Evolutionary conservation across 2,113 vertebrate species (phyloP).

Genomic region (Chelonoidis abingdonii): DNA sequence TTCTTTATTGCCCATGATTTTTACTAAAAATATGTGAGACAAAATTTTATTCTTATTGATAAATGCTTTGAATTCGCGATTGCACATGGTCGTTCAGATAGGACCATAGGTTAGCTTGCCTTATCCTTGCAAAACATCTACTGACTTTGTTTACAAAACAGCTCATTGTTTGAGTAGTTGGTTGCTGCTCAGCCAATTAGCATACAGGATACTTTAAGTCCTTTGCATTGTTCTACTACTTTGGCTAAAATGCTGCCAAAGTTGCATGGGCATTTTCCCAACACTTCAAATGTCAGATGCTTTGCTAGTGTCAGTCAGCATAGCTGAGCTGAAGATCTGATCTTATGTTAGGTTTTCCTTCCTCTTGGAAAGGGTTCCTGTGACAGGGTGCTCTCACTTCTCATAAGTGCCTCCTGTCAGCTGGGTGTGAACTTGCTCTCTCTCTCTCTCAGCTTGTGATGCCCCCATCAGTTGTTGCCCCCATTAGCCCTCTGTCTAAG

Average conservation of each 20-base stretch:
- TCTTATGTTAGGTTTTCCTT: neutral
- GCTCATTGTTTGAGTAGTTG: neutral
- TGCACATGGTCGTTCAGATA: neutral
- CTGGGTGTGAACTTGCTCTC: neutral
- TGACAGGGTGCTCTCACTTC: neutral
- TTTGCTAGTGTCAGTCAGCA: neutral
- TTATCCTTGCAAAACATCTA: neutral
- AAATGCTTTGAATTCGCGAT: neutral
- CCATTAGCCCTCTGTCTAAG: neutral
- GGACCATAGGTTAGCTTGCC: neutral
- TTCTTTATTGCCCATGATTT: too few relatives aligned
- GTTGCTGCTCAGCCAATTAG: accelerated
- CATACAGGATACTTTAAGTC: neutral
- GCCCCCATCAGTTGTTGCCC: neutral
- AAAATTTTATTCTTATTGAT: neutral
- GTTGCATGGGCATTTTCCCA: neutral
- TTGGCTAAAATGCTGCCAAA: neutral
- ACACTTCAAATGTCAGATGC: neutral
- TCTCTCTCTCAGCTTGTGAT: neutral
- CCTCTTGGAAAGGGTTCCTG: neutral
- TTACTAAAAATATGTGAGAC: too few relatives aligned
- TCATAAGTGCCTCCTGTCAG: neutral
- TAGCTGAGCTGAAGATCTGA: neutral
- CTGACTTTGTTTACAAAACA: neutral
- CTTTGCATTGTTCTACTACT: neutral